Evolutionary conservation across 2,888 invertebrate species (phyloP).

Genomic region (Cryptops parisi): DNA sequence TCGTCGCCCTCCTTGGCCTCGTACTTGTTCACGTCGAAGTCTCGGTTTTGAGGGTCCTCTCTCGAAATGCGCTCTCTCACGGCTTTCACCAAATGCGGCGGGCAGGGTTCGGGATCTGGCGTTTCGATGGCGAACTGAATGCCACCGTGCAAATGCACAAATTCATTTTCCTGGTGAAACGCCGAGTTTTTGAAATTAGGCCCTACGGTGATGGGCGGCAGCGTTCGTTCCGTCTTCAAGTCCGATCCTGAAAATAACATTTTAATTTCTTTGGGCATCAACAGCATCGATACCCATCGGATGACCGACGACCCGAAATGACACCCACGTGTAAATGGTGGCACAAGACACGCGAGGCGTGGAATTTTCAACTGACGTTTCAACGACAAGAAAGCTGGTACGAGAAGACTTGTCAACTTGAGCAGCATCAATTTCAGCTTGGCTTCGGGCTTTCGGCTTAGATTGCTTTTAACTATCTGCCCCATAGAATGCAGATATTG

Average conservation of each 20-base stretch:
- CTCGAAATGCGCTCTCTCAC: neutral
- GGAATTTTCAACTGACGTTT: slow-evolving; percentile 7
- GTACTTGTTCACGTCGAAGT: neutral
- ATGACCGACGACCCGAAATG: no score
- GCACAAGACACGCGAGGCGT: neutral
- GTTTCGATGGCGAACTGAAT: slow-evolving; percentile 16
- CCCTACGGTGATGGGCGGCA: slow-evolving; percentile 12
- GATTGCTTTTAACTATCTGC: slow-evolving; percentile 8
- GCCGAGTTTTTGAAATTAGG: slow-evolving; percentile 10
- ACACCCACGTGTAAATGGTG: slow-evolving; percentile 12
- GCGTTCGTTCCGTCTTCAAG: slow-evolving; percentile 9
- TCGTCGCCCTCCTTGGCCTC: neutral
- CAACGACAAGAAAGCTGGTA: slow-evolving; percentile 11
- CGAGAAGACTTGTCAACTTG: slow-evolving; percentile 5
- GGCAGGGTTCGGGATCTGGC: neutral
- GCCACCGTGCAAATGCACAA: slow-evolving; percentile 10
- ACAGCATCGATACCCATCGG: no score
- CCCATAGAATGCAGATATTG: slow-evolving; percentile 8
- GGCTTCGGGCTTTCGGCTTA: slow-evolving; percentile 7
- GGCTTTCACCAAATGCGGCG: neutral
- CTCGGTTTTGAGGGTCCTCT: neutral
- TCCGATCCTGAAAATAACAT: neutral
- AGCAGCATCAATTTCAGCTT: slow-evolving; percentile 3
- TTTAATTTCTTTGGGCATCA: no score
- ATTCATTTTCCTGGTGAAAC: slow-evolving; percentile 9